Base-by-base conservation (phyloP, 2,797 vertebrate species). In the Fistularia tabacaria region DNA sequence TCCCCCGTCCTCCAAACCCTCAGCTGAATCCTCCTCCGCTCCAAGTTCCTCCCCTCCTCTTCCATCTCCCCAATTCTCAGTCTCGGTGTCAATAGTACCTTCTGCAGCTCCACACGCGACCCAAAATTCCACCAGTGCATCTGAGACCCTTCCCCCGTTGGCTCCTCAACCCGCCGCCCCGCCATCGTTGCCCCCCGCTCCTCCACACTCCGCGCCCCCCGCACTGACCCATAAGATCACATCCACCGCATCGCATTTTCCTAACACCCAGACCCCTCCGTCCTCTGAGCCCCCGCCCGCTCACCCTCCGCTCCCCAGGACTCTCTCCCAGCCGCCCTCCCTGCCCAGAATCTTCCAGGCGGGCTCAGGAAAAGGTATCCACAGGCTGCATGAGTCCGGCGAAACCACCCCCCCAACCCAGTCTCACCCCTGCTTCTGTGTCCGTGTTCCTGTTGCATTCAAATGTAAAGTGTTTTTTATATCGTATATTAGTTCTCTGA, bases 341-440 rank as follows among this genome's bases (percentile, higher is more conserved):
- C 83, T 92, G 54, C 91, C 91, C 53, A 87, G 71, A 88, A 88
- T 92, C 84, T 91, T 92, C 83, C 87, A 89, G 74, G 64, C 88
- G 41, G 71, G 76, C 46, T 64, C 78, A 57, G 78, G 77, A 56
- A 85, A 88, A 91, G 89, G 88, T 91, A 91, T 61, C 41, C 14
- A 9, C 51, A 15, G 60, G 10, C 43, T 45, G 43, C 43, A 12
- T 45, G 25, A 25, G 25, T 25, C 25, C 25, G 5, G 25, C 5
- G 25, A 25, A 2, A 2, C 25, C 25, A 2, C 5, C 25, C 25
- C 25, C 25, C 25, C 25, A 25, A 5, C 25, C 25, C 25, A 25
- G 25, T 25, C 25, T 25, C 2, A 25, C 25, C 25, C 25, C 25
- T 25, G 25, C 25, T 2, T 25, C 25, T 25, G 25, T 25, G 25